Evolutionary conservation across 2,888 invertebrate genomes (phyloP), one percentile per base, ranked within the genome.

Genomic region (Melanophora roralis): DNA sequence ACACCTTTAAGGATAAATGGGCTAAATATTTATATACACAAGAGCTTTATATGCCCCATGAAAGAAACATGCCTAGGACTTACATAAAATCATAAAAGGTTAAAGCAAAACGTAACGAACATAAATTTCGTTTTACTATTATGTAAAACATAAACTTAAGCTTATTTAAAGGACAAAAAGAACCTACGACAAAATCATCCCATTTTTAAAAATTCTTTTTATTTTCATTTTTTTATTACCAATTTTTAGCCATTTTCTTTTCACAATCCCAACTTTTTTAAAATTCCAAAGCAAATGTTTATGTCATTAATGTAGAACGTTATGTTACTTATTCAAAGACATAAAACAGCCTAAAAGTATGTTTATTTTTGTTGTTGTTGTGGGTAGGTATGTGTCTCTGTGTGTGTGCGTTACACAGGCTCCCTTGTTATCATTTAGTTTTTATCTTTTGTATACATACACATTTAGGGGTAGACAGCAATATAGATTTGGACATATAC

Each of bases 391-490:
- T n/a, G n/a, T n/a, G n/a, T n/a, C n/a, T n/a, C 6, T 27, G 27
- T 55, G 16, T 55, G 11, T 34, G 32, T 32, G 16, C 43, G 23
- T 40, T 6, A 27, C 47, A 34, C 19, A 19, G 27, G n/a, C 34
- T 34, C 62, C 21, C 47, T 47, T 62, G 62, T 62, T 62, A 47
- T 62, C 47, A 47, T 34, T 1, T 47, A 11, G 45, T 11, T 45
- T 2, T 9, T 11, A 45, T 21, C 11, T 21, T 19, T 11, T 19
- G 3, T 11, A 27, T 19, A 19, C 9, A 19, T 19, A 19, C 9
- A 19, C 45, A 19, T 45, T 45, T 45, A 45, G 45, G 45, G 45
- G 45, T 45, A 45, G 21, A 45, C 21, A 11, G 3, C 7, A 7
- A 43, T 45, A 21, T 1, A 21, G 16, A 21, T 45, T 45, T 45